Evolutionary conservation across 2,113 vertebrate species (phyloP), one percentile per base, ranked within the genome.

Genomic region (Chunga burmeisteri): DNA sequence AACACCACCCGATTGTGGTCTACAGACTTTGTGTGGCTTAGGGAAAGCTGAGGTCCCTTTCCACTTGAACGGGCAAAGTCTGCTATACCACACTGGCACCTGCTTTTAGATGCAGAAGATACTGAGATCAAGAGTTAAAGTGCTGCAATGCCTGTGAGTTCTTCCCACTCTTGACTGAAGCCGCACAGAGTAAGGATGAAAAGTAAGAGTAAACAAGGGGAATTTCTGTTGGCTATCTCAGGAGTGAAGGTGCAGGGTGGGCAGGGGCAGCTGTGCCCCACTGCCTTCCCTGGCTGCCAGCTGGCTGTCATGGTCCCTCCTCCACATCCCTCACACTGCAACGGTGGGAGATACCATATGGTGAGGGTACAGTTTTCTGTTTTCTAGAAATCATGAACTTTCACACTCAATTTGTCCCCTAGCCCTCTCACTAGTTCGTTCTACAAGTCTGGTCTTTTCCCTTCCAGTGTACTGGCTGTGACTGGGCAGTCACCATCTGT

Each of bases 161-260:
- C 66, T 73, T 86, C 55, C 23, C 36, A 15, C 16, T 29, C 62
- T 18, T 59, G 36, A 47, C 30, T 82, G 40, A 85, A 75, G 19
- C 10, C 7, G 1, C 29, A 34, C 9, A 59, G 72, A 73, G 27
- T 47, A 71, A 79, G 36, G 30, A 63, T 19, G 55, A 81, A 78
- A 59, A 47, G 21, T 14, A 13, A 29, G 30, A 81, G 17, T 7
- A 72, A 59, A 23, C 1, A 1, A 30, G 7, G 4, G 15, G 18
- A 21, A 50, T 52, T 63, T 50, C 27, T 63, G 13, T 13, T 2
- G 0, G 21, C 68, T 30, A 8, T 4, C n/a, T 74, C 0, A 0
- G 50, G 36, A 73, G 6, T 2, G 25, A 53, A 36, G 27, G 21
- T 58, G 16, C 1, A 1, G 46, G 46, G 15, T 29, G 58, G 47